These are phyloP conservation scores for Drosophila takahashii DNA, from an alignment of 1,140 invertebrate genomes.

Conservation along the genomic window DNA sequence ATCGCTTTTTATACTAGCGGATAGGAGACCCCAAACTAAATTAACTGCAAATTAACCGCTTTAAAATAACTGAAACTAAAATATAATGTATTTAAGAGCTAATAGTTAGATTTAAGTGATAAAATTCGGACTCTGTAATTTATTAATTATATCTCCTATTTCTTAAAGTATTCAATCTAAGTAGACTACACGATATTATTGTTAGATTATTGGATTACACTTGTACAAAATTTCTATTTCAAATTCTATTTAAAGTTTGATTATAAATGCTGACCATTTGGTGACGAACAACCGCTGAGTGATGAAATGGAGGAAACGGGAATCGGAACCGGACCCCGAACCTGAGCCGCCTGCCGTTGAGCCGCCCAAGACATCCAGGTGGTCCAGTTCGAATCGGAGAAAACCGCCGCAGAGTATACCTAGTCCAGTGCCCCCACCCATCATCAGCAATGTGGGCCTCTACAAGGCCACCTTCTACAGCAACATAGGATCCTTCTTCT, in stretches of 20 bases:
- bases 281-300: background rate
- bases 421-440: too few relatives aligned
- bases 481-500: constrained; percentile 86
- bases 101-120: too few relatives aligned
- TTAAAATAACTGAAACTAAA: too few relatives aligned
- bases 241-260: background rate
- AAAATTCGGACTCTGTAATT: too few relatives aligned
- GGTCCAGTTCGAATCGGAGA: background rate
- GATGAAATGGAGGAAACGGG: background rate
- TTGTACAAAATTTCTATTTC: background rate
- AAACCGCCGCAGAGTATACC: background rate
- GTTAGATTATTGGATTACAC: background rate
- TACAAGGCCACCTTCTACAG: constrained; percentile 73
- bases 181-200: background rate
- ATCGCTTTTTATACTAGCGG: background rate
- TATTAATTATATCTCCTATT: too few relatives aligned
- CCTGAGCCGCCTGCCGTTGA: background rate
- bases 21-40: background rate
- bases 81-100: too few relatives aligned
- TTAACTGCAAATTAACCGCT: background rate
- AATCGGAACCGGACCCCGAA: background rate
- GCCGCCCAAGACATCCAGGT: background rate
- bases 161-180: background rate
- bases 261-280: background rate
- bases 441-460: constrained; percentile 20